Evolutionary conservation across 2,797 vertebrate species (phyloP), one percentile per base, ranked within the genome.

Genomic region (Eurystomus glaucurus): DNA sequence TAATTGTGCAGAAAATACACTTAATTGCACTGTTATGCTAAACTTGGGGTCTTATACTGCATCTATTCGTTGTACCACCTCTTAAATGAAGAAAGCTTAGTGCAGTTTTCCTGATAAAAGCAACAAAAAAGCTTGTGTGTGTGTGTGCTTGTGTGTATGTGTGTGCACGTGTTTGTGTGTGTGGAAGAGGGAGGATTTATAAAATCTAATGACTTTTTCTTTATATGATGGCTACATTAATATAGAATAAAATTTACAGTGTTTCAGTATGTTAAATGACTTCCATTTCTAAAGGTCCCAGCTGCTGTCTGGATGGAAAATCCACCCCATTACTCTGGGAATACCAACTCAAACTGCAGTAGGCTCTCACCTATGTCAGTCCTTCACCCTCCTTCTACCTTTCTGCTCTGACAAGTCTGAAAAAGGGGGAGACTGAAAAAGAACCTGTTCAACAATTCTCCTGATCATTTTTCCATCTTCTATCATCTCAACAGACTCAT

Each of bases 251-350:
- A 54, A 79, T 74, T 66, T 71, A 1, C 18, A 69, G 60, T 13
- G 16, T 71, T 85, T 85, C 54, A 29, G n/a, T 22, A 64, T 83
- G 66, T 45, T 88, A 85, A 81, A 19, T 94, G 92, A 92, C 94
- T 96, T 96, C 92, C 90, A 85, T 60, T 69, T 93, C 48, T 85
- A 77, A 91, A 84, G 96, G 88, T 71, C 91, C 46, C 93, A 90
- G 88, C 80, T 94, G 77, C 60, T 35, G 52, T 66, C 43, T 50
- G 66, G 68, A 70, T 50, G 61, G 80, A 85, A 92, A 93, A 93
- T 65, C 84, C 88, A 93, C 11, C 28, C 22, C 43, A 18, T 61
- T 72, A 23, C 29, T 79, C 83, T 57, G 80, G 88, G 74, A 92
- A 70, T 22, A 37, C 88, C 78, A 80, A 57, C 55, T 77, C 50